Evolutionary conservation across 2,888 invertebrate genomes (phyloP), one percentile per base, ranked within the genome.

Genomic region (Orthonevra nobilis): DNA sequence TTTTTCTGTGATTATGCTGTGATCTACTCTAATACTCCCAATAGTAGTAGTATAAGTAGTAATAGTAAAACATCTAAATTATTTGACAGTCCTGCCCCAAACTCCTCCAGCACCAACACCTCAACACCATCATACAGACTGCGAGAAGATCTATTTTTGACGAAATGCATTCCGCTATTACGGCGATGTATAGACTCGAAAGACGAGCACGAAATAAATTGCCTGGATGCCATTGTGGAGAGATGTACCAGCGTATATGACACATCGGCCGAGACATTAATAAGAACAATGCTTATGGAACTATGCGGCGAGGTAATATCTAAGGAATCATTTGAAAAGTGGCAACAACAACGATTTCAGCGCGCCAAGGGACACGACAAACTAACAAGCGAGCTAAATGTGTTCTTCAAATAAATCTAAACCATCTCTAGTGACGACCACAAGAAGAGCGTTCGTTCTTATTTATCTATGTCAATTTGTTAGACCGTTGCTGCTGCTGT

Each of bases 261-360:
- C 30, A 64, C 83, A 58, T 82, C 83, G 12, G 86, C 85, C 4
- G 83, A 83, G 69, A 84, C 86, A 12, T 61, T 86, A 30, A 86
- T 87, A 20, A 85, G 84, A 68, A 83, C 66, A 17, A 82, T 85
- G 12, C 84, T 87, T 30, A 83, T 82, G 6, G 81, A 85, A 5
- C 82, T 87, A n/a, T 86, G 85, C 54, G 87, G 86, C 44, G 87
- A 86, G 36, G 84, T 87, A 2, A 87, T 87, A 44, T 84, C 88
- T 2, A 86, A 85, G 46, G 87, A 87, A 48, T 84, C 87, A 0
- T 86, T 86, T 60, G 85, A 87, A 28, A 87, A 87, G 61, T 87
- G 87, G 87, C 83, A 85, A 17, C 73, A 19, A 6, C 58, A 54
- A 14, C 66, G 32, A 2, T 36, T 56, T 6, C 5, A 36, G 10